Percentiles rank a stretch among this genome's conserved stretches.
These are phyloP conservation scores for Brachypalpus laphriformis DNA, from an alignment of 2,888 invertebrate genomes.

Conservation along the genomic window DNA sequence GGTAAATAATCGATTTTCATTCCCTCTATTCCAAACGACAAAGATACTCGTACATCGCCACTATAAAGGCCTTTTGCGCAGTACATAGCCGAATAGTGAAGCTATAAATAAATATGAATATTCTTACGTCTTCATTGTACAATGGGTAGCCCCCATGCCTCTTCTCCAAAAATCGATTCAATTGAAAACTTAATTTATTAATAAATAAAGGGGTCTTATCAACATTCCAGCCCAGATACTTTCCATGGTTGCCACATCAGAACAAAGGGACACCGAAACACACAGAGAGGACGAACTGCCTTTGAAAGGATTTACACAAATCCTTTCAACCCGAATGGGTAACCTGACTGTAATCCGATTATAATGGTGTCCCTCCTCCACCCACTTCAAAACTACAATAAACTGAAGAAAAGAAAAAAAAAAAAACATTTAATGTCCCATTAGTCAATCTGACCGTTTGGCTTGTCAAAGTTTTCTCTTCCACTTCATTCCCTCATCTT, in stretches of 20 bases:
- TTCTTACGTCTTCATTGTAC: slow-evolving; percentile 7
- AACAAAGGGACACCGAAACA: slow-evolving; percentile 38
- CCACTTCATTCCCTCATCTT: neutral
- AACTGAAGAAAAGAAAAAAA: neutral
- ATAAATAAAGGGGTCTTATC: slow-evolving; percentile 67
- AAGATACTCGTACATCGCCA: slow-evolving; percentile 3
- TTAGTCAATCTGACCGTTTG: slow-evolving; percentile 65
- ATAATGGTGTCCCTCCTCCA: slow-evolving; percentile 49
- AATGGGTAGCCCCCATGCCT: neutral
- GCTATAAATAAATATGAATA: slow-evolving; percentile 27
- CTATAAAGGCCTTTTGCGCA: slow-evolving; percentile 31
- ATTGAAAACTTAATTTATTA: slow-evolving; percentile 71
- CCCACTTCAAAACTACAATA: slow-evolving; percentile 28
- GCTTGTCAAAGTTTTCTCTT: slow-evolving; percentile 63
- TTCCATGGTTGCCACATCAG: slow-evolving; percentile 36
- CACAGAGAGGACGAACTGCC: slow-evolving; percentile 2
- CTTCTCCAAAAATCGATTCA: slow-evolving; percentile 51
- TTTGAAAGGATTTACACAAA: slow-evolving; percentile 61
- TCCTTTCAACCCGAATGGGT: slow-evolving; percentile 58
- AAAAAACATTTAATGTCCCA: slow-evolving; percentile 61
- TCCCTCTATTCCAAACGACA: slow-evolving; percentile 12
- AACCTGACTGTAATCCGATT: slow-evolving; percentile 68
- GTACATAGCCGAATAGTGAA: slow-evolving; percentile 5
- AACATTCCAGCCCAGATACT: slow-evolving; percentile 55
- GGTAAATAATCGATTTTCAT: slow-evolving; percentile 58